Base-by-base conservation (phyloP, 2,797 vertebrate species). In the Chrosomus eos region DNA sequence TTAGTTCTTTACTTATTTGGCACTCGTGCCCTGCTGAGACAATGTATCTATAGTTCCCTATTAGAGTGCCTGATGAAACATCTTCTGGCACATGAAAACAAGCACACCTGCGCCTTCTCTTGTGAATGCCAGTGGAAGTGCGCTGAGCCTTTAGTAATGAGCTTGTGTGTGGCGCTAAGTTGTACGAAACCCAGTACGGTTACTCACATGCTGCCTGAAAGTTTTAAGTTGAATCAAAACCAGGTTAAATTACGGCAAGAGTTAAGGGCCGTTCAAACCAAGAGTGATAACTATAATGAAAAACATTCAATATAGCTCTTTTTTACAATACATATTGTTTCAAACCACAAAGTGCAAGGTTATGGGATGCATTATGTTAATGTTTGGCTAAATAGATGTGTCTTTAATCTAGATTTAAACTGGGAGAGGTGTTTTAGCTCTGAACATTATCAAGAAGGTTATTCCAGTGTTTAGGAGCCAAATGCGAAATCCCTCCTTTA, bases 1-100 rank as follows among this genome's bases (percentile, higher is more conserved):
- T 89, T 72, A 66, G 71, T 60, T 72, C 81, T 84, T 83, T 74
- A 74, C 64, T 82, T 77, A 71, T 86, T 86, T 88, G 86, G 86
- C 87, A 85, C 79, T 26, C 40, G 4, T 40, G 72, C 74, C 64
- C 48, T 11, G 60, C 73, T 79, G 78, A 89, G 87, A 87, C 86
- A 86, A 88, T 87, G 82, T 70, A 48, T 66, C 86, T 67, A 82
- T 36, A 88, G 89, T 86, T 82, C 85, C 71, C 80, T 86, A 88
- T 84, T 81, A 51, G 74, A 84, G 78, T 45, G 60, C 64, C 73
- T 31, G 70, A 73, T 85, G 85, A 85, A 87, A 87, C 81, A 62
- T 82, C 72, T 26, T 74, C 74, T 36, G 43, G 84, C 76, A 80
- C 64, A 45, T 84, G 78, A 84, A 81, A 84, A 38, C 66, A 77